Evolutionary conservation across 2,797 vertebrate genomes (phyloP).

Genomic region (Etheostoma perlongum): DNA sequence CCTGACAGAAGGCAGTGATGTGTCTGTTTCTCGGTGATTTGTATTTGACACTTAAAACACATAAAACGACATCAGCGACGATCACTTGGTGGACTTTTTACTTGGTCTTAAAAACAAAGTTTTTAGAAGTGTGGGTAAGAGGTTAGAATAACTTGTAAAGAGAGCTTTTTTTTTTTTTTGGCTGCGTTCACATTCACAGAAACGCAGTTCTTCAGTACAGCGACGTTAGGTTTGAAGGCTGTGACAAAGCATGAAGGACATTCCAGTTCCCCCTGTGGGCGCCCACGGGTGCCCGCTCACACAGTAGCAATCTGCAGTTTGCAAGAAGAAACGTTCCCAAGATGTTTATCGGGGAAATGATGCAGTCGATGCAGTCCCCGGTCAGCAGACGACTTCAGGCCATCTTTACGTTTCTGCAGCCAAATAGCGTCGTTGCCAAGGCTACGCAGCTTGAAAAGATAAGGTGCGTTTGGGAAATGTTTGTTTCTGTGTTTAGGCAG

Average conservation of each 20-base stretch:
- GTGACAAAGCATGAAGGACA: slow-evolving; percentile 71
- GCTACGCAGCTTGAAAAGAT: slow-evolving; percentile 72
- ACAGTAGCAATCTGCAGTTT: slow-evolving; percentile 66
- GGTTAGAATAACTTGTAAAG: slow-evolving; percentile 55
- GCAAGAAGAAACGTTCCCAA: slow-evolving; percentile 79
- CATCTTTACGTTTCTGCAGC: slow-evolving; percentile 67
- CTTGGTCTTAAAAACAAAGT: slow-evolving; percentile 1
- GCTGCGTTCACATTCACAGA: slow-evolving; percentile 7
- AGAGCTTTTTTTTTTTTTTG: neutral
- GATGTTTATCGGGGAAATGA: slow-evolving; percentile 83
- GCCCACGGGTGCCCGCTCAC: slow-evolving; percentile 53
- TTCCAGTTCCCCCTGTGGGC: slow-evolving; percentile 63
- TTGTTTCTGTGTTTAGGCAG: slow-evolving; percentile 85
- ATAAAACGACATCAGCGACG: slow-evolving; percentile 34
- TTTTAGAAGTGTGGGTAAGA: slow-evolving; percentile 34
- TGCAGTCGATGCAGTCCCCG: slow-evolving; percentile 36
- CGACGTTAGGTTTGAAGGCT: slow-evolving; percentile 35
- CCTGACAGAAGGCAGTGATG: slow-evolving; percentile 46
- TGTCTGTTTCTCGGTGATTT: slow-evolving; percentile 46
- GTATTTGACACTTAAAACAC: slow-evolving; percentile 47
- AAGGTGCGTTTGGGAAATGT: slow-evolving; percentile 82
- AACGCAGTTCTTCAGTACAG: neutral
- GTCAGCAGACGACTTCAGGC: slow-evolving; percentile 52
- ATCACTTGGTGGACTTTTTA: neutral
- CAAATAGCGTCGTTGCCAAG: slow-evolving; percentile 60